These are phyloP conservation scores for Orbicella faveolata DNA, from an alignment of 64 coral and sea anemone species.

Conservation along the genomic window DNA sequence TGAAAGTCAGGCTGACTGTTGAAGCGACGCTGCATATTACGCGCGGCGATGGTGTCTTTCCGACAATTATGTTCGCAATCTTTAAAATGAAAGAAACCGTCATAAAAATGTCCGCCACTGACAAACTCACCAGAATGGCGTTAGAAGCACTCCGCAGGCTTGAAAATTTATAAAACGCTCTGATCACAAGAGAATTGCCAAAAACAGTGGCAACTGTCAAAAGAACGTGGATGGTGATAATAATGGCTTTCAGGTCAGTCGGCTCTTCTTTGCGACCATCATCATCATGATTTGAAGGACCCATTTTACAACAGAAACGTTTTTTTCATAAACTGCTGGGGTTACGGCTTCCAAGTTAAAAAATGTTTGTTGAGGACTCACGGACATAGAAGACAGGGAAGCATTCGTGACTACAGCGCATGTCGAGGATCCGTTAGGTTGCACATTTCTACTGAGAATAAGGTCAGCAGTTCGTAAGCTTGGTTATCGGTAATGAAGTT, in stretches of 20 bases:
- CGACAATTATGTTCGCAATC: neutral
- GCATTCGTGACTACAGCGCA: too few relatives aligned
- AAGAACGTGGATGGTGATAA: neutral
- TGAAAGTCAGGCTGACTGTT: neutral
- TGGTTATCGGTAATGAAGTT: too few relatives aligned
- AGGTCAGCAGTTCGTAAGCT: too few relatives aligned
- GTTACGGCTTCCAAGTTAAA: neutral
- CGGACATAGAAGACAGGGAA: too few relatives aligned
- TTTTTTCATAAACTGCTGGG: neutral
- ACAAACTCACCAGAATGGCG: conserved; percentile 31
- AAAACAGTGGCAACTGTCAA: neutral
- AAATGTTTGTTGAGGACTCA: neutral
- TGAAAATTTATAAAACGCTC: conserved; percentile 6
- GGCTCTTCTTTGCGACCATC: neutral
- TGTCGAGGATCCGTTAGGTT: too few relatives aligned
- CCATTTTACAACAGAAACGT: neutral
- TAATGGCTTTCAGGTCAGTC: too few relatives aligned
- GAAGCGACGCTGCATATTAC: neutral
- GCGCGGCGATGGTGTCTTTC: neutral
- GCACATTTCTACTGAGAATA: too few relatives aligned
- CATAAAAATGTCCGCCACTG: conserved; percentile 8
- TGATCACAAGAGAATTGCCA: conserved; percentile 24
- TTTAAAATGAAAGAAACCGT: neutral
- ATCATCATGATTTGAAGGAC: neutral
- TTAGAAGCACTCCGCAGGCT: conserved; percentile 26